Evolutionary conservation across 2,113 vertebrate species (phyloP).

Genomic region (Corapipo altera): DNA sequence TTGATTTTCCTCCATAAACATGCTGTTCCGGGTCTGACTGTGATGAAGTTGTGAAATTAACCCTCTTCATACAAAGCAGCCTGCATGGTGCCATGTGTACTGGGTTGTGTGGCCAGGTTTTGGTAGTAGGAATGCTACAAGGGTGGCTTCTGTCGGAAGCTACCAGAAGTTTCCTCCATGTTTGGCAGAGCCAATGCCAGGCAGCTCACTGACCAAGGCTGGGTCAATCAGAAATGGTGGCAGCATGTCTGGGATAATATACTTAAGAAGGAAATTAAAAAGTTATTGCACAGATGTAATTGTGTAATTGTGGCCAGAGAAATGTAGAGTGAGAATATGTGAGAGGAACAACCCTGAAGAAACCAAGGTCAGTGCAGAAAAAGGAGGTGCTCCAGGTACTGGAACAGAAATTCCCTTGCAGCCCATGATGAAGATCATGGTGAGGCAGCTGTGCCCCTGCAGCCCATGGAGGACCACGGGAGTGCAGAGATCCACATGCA

Average conservation of each 20-base stretch:
- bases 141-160: neutral
- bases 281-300: neutral
- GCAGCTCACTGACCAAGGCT: neutral
- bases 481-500: neutral
- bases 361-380: neutral
- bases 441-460: neutral
- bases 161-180: neutral
- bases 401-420: neutral
- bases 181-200: neutral
- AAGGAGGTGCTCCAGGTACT: neutral
- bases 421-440: fast-evolving
- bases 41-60: neutral
- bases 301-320: neutral
- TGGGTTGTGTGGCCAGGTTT: neutral
- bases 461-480: neutral
- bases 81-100: neutral
- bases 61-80: neutral
- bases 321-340: neutral
- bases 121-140: neutral
- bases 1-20: neutral
- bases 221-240: neutral
- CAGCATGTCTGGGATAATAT: neutral
- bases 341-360: neutral
- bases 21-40: neutral
- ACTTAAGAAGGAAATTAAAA: neutral